A percentile compares a stretch with the other conserved stretches of the same genome.
Evolutionary conservation across 2,797 vertebrate genomes (phyloP).

Genomic region (Epinephelus malabaricus): DNA sequence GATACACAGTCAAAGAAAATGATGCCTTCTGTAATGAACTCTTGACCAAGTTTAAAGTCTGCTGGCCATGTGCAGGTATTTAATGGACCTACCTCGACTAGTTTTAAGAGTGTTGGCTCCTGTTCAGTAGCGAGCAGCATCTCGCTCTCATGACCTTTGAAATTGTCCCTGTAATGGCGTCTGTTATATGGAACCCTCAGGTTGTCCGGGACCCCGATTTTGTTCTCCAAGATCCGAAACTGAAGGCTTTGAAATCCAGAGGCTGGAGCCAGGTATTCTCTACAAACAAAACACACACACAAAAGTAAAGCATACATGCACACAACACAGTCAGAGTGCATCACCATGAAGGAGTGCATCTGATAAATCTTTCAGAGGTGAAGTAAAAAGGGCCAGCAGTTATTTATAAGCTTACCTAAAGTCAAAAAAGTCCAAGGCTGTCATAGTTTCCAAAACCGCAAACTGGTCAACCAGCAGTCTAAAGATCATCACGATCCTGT

Average conservation of each 20-base stretch:
- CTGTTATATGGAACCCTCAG: constrained; percentile 95
- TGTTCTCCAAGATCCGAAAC: constrained; percentile 97
- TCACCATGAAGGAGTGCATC: constrained; percentile 5
- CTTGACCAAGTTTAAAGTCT: neutral
- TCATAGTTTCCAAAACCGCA: constrained; percentile 96
- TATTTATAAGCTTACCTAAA: constrained; percentile 88
- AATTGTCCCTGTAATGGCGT: constrained; percentile 94
- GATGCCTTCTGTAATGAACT: neutral
- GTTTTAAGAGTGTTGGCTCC: constrained; percentile 91
- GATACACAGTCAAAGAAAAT: neutral
- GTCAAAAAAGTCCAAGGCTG: constrained; percentile 95
- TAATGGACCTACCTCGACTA: constrained; percentile 90
- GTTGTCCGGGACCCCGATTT: constrained; percentile 93
- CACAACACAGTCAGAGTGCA: constrained; percentile 1
- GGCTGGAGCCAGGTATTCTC: constrained; percentile 92
- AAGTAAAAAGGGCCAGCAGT: constrained; percentile 4
- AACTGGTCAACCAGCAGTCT: constrained; percentile 95
- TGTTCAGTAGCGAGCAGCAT: constrained; percentile 88
- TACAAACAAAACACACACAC: constrained; percentile 56
- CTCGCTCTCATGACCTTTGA: constrained; percentile 91
- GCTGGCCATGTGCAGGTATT: neutral
- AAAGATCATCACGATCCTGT: constrained; percentile 94
- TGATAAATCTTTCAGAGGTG: constrained; percentile 39
- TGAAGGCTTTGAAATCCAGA: constrained; percentile 98
- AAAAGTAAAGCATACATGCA: constrained; percentile 8